Conservation (phyloP, 1,140 invertebrate genomes). For the Arion vulgaris region DNA sequence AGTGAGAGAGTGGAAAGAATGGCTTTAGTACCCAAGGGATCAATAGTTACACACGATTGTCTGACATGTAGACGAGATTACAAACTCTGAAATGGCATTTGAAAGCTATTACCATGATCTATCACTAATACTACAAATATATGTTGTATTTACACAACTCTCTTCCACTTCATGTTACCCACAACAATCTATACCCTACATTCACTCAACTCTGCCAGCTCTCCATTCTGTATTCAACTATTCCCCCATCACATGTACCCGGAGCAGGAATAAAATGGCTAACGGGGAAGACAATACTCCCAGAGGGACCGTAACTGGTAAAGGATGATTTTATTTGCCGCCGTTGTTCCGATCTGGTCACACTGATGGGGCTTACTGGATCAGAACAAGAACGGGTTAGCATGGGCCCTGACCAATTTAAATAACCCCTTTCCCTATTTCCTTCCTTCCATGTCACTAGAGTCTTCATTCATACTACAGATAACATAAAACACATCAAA, state of each 20-base stretch:
- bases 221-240: not conserved
- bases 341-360: not conserved
- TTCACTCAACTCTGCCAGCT: not conserved
- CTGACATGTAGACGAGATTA: not conserved
- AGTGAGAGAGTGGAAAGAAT: too few relatives aligned
- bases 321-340: slow-evolving; percentile 12
- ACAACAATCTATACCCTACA: not conserved
- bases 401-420: not conserved
- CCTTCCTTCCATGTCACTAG: not conserved
- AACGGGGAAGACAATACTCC: not conserved
- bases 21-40: not conserved
- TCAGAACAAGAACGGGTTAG: not conserved
- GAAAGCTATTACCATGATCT: not conserved
- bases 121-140: not conserved
- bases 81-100: not conserved
- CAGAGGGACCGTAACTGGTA: not conserved
- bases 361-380: slow-evolving; percentile 7
- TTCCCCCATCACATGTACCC: not conserved
- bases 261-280: slow-evolving; percentile 4
- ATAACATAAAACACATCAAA: not conserved
- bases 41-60: not conserved
- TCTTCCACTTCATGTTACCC: not conserved
- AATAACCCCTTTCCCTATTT: too few relatives aligned
- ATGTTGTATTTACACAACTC: slow-evolving; percentile 4
- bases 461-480: not conserved